Percentiles rank a stretch among this genome's conserved stretches.
Evolutionary conservation across 2,797 vertebrate genomes (phyloP).

Genomic region (Spinibarbus caldwelli): DNA sequence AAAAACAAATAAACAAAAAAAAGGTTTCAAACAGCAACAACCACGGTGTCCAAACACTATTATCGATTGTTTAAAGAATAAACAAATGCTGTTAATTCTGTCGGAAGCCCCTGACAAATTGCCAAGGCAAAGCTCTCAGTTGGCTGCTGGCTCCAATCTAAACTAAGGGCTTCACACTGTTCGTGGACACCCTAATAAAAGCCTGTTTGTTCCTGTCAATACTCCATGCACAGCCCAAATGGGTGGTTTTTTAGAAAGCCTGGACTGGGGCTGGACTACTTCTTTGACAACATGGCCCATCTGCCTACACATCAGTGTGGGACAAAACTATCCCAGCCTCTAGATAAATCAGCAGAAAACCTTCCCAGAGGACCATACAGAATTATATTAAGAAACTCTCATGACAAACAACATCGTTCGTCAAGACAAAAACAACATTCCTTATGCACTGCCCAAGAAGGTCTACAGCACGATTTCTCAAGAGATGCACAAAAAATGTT

Average conservation of each 20-base stretch:
- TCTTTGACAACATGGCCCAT: conserved; percentile 32
- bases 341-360: background rate
- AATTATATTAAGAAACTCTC: background rate
- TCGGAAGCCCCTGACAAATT: background rate
- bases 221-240: background rate
- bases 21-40: background rate
- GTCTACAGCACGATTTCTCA: too few species aligned
- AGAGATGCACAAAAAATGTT: background rate
- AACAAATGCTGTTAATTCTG: conserved; percentile 5
- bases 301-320: conserved; percentile 13
- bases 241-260: conserved; percentile 23
- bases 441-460: too few species aligned
- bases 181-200: conserved; percentile 16
- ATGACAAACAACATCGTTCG: background rate
- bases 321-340: background rate
- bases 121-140: background rate
- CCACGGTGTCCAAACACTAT: background rate
- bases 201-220: conserved; percentile 33
- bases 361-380: background rate
- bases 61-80: background rate
- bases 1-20: too few species aligned
- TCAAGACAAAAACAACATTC: background rate
- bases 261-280: background rate
- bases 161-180: conserved; percentile 13
- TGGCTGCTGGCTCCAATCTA: conserved; percentile 1